Evolutionary conservation across 2,888 invertebrate species (phyloP), one percentile per base, ranked within the genome.

Genomic region (Terebella lapidaria): DNA sequence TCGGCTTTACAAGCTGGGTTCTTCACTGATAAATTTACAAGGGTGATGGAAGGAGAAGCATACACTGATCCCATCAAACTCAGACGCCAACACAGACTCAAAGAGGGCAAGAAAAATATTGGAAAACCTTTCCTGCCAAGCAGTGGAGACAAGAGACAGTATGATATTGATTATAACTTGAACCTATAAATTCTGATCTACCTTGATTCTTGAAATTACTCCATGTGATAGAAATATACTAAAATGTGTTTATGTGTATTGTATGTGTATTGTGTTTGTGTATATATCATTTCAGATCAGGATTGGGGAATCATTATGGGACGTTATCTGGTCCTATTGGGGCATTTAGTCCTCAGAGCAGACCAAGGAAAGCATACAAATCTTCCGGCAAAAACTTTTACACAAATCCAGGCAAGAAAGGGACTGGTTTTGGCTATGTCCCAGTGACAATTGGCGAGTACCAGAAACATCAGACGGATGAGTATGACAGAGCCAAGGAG

Each of bases 361-460:
- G 65, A 60, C 64, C 69, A 35, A 64, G 68, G 22, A 69, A 70
- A 59, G 63, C 68, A 45, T 67, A 68, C 57, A 72, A 72, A 61
- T 51, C 68, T 10, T 63, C 72, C n/a, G 72, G 73, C 22, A 79
- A 74, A 67, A 81, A 81, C 68, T 68, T 81, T 22, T 61, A 72
- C 42, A 79, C 78, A 49, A 79, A 77, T 61, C 80, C 80, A 30
- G 72, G 75, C 15, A 80, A 79, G 64, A 73, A 67, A 67, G 81
- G 81, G 57, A 80, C 80, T 53, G 81, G 81, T 47, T 81, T 72
- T 73, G 81, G 81, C 75, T 80, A 72, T 64, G 72, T 64, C 47
- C 54, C 28, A 35, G 46, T 60, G 22, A 73, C 76, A 46, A 68
- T 80, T 54, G 74, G 75, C 53, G 61, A 65, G n/a, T 79, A 78